Percentiles rank a stretch among this genome's conserved stretches.
Evolutionary conservation across 1,140 invertebrate species (phyloP).

Genomic region (Rhizoglyphus robini): DNA sequence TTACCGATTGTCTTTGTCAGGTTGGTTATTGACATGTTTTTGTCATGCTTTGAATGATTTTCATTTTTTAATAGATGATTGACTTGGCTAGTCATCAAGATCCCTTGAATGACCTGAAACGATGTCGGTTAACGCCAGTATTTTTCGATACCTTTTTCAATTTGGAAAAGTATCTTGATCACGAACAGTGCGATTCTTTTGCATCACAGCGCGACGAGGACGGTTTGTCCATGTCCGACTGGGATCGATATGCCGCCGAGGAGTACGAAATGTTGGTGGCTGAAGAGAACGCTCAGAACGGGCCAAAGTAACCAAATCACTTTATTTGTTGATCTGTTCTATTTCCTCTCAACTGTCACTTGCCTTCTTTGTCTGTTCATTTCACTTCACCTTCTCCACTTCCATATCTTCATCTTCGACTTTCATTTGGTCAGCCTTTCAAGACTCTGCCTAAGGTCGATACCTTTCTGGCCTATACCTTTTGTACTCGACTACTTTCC

Average conservation of each 20-base stretch:
- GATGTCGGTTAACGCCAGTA: conserved; percentile 85
- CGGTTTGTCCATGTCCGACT: conserved; percentile 79
- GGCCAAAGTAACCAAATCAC: not conserved
- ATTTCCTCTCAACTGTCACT: too few relatives aligned
- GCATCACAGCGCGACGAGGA: conserved; percentile 70
- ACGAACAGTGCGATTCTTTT: conserved; percentile 97
- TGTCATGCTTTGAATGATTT: too few relatives aligned
- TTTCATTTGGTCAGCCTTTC: too few relatives aligned
- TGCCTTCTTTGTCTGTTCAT: too few relatives aligned
- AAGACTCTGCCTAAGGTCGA: too few relatives aligned
- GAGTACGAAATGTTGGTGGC: conserved; percentile 92
- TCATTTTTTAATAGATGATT: conserved; percentile 60
- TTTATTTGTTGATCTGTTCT: too few relatives aligned
- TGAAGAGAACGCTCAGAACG: conserved; percentile 48
- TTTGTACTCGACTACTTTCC: not conserved
- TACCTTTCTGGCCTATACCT: too few relatives aligned
- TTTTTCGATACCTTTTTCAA: conserved; percentile 99
- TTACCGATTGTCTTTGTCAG: conserved; percentile 92
- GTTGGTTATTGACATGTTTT: too few relatives aligned
- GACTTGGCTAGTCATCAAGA: conserved; percentile 85
- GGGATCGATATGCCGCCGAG: conserved; percentile 94
- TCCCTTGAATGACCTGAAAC: conserved; percentile 71
- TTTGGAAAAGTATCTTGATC: conserved; percentile 94
- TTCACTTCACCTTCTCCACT: too few relatives aligned
- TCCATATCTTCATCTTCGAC: too few relatives aligned